These are phyloP conservation scores for Drosophila mauritiana DNA, from an alignment of 1,140 invertebrate genomes.

Conservation along the genomic window DNA sequence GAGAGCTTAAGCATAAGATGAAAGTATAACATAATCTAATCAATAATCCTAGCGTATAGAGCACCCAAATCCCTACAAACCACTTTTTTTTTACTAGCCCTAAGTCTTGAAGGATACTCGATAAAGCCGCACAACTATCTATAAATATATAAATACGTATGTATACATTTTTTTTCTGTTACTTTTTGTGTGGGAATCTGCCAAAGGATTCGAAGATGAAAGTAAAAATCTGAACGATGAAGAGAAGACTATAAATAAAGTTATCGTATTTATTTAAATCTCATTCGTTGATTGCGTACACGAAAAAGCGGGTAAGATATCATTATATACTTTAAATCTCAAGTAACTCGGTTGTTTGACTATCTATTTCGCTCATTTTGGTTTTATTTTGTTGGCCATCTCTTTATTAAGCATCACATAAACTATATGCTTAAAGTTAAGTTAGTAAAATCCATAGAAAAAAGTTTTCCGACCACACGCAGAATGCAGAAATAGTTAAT, in stretches of 20 bases:
- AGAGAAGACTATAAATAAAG: conserved; percentile 76
- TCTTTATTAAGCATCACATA: neutral
- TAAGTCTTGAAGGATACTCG: conserved; percentile 41
- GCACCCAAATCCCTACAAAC: conserved; percentile 26
- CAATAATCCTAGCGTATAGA: conserved; percentile 2
- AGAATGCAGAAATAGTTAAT: conserved; percentile 42
- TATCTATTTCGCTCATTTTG: neutral
- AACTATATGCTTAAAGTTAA: neutral
- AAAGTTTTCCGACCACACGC: conserved; percentile 39
- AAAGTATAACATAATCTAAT: neutral
- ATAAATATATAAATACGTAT: conserved; percentile 20
- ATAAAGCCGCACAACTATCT: conserved; percentile 46
- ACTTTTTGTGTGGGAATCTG: conserved; percentile 61
- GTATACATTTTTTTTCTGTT: conserved; percentile 57
- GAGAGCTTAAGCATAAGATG: conserved; percentile 12
- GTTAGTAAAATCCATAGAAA: neutral
- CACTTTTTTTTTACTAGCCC: conserved; percentile 45
- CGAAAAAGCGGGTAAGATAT: neutral
- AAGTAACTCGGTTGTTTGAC: neutral
- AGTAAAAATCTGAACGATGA: conserved; percentile 12
- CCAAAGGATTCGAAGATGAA: conserved; percentile 35
- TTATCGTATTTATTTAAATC: conserved; percentile 75
- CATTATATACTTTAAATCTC: neutral
- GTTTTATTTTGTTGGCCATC: neutral
- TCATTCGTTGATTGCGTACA: neutral